Percentiles rank a stretch among this genome's conserved stretches.
Evolutionary conservation across 1,140 invertebrate species (phyloP).

Genomic region (Rhagoletis zephyria): DNA sequence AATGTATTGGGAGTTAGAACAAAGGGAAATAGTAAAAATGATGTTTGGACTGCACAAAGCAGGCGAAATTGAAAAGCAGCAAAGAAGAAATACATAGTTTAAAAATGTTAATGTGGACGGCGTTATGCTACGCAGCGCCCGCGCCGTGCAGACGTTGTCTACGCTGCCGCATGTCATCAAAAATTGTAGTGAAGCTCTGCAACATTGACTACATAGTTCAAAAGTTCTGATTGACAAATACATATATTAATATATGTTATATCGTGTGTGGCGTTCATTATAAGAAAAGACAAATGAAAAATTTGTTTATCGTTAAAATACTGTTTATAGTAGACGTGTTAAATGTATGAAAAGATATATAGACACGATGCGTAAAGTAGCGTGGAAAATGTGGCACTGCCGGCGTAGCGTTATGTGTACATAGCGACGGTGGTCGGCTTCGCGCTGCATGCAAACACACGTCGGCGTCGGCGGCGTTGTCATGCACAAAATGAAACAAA

Average conservation of each 20-base stretch:
- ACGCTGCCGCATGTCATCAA: constrained; percentile 31
- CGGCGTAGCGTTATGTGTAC: constrained; percentile 31
- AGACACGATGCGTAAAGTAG: constrained; percentile 1
- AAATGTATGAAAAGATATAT: background rate
- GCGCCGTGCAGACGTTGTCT: constrained; percentile 26
- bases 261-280: background rate
- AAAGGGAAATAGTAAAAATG: background rate
- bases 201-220: background rate
- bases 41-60: background rate
- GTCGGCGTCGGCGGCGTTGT: constrained; percentile 32
- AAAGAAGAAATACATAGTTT: constrained; percentile 41
- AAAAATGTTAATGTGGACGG: constrained; percentile 21
- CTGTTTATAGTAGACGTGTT: background rate
- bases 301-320: too few species aligned
- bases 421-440: constrained; percentile 12
- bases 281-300: background rate
- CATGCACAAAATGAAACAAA: constrained; percentile 15
- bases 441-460: background rate
- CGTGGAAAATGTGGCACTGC: constrained; percentile 23
- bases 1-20: constrained; percentile 4
- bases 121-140: constrained; percentile 9
- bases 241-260: background rate
- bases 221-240: background rate
- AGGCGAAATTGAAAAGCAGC: background rate
- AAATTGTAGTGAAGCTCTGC: constrained; percentile 5